These are phyloP conservation scores for Ginglymostoma cirratum DNA, from an alignment of 2,113 vertebrate genomes.

Conservation along the genomic window DNA sequence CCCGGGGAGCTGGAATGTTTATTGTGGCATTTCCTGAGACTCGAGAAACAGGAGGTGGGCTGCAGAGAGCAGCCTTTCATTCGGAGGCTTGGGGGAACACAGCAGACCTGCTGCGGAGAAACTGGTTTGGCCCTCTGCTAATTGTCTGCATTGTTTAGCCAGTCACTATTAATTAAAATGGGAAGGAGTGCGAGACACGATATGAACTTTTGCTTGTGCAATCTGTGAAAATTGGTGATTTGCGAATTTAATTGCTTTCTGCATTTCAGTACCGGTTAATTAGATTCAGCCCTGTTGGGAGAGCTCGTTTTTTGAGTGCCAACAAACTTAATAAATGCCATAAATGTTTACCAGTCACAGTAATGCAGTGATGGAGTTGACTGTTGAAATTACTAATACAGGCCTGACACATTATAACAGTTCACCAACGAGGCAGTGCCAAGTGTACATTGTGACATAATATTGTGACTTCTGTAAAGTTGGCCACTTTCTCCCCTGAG, in stretches of 20 bases:
- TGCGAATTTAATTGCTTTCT: constrained; percentile 44
- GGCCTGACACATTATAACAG: not conserved
- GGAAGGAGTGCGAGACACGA: not conserved
- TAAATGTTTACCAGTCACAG: constrained; percentile 23
- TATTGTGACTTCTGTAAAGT: constrained; percentile 18
- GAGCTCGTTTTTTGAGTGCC: constrained; percentile 46
- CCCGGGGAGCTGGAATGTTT: constrained; percentile 61
- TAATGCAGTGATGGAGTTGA: not conserved
- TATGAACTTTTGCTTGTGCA: not conserved
- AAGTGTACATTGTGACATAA: not conserved
- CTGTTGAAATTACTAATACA: not conserved
- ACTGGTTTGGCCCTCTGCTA: constrained; percentile 4
- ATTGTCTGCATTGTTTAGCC: constrained; percentile 31
- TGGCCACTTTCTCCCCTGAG: not conserved
- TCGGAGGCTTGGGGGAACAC: constrained; percentile 36
- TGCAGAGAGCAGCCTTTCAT: constrained; percentile 35
- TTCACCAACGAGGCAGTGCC: not conserved
- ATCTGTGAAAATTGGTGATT: constrained; percentile 32
- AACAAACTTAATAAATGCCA: constrained; percentile 44
- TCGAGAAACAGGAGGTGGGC: constrained; percentile 54
- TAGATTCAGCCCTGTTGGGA: constrained; percentile 47
- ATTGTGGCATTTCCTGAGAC: constrained; percentile 70
- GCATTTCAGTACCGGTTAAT: constrained; percentile 41
- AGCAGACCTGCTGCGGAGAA: constrained; percentile 17
- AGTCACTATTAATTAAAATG: constrained; percentile 27